Evolutionary conservation across 2,797 vertebrate genomes (phyloP), one percentile per base, ranked within the genome.

Genomic region (Melanotaenia parkinsoni): DNA sequence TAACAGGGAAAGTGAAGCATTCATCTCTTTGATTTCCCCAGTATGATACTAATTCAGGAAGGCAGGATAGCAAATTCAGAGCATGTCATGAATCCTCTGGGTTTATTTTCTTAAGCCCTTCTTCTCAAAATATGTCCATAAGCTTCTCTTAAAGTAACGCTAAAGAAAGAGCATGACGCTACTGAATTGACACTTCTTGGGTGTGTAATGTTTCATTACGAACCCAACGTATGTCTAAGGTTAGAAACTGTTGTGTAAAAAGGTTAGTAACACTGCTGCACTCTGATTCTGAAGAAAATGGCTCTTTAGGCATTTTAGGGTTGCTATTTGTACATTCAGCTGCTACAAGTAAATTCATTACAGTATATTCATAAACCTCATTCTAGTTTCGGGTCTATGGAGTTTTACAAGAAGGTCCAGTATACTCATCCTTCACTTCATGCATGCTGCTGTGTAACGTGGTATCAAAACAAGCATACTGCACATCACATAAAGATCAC

Each of bases 21-120:
- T 89, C 81, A 74, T 62, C 66, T 70, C 45, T 78, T 80, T 87
- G 76, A 88, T 81, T 90, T 73, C 61, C 71, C 38, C 76, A 32
- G 38, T 33, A 62, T 78, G 80, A 82, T 79, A 68, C 76, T 82
- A 74, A 85, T 72, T 66, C 35, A 62, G 28, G 53, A 32, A 69
- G 73, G 77, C 80, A 84, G 76, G 64, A 56, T 53, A 78, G 51
- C 35, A 68, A 60, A 78, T 85, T 76, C 68, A 38, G 68, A 73
- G 72, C 67, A 61, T 1, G 57, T 77, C 61, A 74, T n/a, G 5
- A 69, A 54, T 86, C 74, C 80, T 53, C 8, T 0, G 66, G 72
- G 58, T 80, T 75, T 67, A 67, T 43, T 70, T 79, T 72, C 76
- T 67, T 24, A 63, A 70, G 66, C 43, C 66, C 38, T 58, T 20